A percentile compares a stretch with the other conserved stretches of the same genome.
phyloP scores from a whole-genome alignment of 2,888 invertebrate genomes.

The Acronicta aceris region DNA sequence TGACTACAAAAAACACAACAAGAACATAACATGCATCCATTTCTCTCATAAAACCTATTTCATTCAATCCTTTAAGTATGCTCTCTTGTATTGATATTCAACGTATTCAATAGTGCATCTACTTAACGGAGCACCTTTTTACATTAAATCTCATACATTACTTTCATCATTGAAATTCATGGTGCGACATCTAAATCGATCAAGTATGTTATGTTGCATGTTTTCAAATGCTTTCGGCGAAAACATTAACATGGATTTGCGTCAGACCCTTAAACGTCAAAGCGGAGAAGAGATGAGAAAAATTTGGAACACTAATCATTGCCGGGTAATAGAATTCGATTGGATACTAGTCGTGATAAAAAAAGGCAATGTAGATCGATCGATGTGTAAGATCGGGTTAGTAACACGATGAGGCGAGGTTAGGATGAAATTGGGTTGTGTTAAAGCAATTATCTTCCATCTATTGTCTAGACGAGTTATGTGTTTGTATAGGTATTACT shows the following conservation, averaged over 20 bases:
- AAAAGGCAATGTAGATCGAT: slow-evolving; percentile 51
- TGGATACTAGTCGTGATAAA: slow-evolving; percentile 19
- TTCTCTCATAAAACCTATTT: background rate
- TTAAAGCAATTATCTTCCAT: slow-evolving; percentile 67
- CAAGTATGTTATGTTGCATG: slow-evolving; percentile 38
- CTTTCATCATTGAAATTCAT: slow-evolving; percentile 50
- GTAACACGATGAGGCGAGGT: slow-evolving; percentile 43
- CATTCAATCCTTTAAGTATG: no score
- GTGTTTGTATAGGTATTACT: slow-evolving; percentile 20
- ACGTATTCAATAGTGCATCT: background rate
- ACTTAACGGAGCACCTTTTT: slow-evolving; percentile 1
- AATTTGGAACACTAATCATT: slow-evolving; percentile 28
- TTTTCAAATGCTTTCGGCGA: slow-evolving; percentile 22
- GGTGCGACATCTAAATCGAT: slow-evolving; percentile 23
- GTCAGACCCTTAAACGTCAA: slow-evolving; percentile 17
- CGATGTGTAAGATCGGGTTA: slow-evolving; percentile 32
- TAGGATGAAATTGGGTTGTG: slow-evolving; percentile 53
- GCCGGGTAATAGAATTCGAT: slow-evolving; percentile 15
- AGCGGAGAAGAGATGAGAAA: slow-evolving; percentile 1
- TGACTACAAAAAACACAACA: background rate
- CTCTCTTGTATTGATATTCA: background rate
- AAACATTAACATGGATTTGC: slow-evolving; percentile 31
- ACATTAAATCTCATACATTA: slow-evolving; percentile 11
- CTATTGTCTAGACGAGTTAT: slow-evolving; percentile 66
- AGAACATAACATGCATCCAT: background rate